Base-by-base conservation (phyloP, 2,888 invertebrate genomes). In the Pristionchus mayeri region DNA sequence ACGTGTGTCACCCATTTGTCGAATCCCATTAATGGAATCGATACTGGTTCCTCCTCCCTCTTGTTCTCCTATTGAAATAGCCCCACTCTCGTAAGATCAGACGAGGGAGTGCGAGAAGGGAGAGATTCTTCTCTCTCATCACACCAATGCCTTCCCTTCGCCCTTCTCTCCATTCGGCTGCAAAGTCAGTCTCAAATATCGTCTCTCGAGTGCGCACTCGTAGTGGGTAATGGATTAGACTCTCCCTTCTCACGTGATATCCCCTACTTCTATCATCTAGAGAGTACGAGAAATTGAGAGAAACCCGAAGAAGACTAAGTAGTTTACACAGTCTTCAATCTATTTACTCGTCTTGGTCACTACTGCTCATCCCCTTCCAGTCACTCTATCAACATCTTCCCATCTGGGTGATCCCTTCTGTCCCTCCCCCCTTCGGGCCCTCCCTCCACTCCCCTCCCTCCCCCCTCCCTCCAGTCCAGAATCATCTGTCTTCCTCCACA, bases 251-350 rank as follows among this genome's bases (percentile, higher is more conserved):
- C n/a, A 3, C 16, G 37, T n/a, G n/a, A 9, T 67, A 67, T 67
- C 27, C 37, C 67, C 0, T 9, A 21, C 67, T 67, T 54, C 44
- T 9, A 9, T 44, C 63, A 30, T 2, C 30, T 3, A 24, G 67
- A 67, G 67, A 30, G 40, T 37, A 6, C 9, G 37, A 37, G n/a
- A n/a, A 57, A 6, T n/a, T n/a, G 63, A 13, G 63, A 16, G 63
- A 63, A 16, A 37, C 37, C 44, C 44, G 7, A 6, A 9, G 44
- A 44, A 13, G 37, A 37, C 67, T 67, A 67, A 67, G 67, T 67
- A 67, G 67, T 67, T 67, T 67, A 67, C 67, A 67, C 67, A 67
- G 67, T 40, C 67, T 40, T 67, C 67, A 67, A 67, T 67, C 67
- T 67, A 67, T 67, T 67, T 67, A 67, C 67, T 67, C 67, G 27